Conservation (phyloP, 2,113 vertebrate species). For the Pao palembangensis region DNA sequence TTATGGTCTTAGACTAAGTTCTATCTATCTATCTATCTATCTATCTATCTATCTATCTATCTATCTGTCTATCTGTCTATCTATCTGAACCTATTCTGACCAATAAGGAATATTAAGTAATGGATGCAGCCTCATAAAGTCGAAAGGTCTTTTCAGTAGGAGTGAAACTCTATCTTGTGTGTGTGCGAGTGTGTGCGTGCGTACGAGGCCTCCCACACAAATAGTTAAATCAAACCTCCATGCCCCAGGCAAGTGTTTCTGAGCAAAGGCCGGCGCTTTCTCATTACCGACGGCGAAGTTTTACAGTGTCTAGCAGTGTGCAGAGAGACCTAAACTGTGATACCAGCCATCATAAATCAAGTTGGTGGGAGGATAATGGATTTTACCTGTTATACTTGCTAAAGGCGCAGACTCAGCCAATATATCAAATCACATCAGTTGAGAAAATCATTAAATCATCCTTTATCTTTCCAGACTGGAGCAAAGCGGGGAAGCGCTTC, state of each 20-base stretch:
- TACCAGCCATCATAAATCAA: conserved; percentile 64
- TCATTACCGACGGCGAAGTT: conserved; percentile 35
- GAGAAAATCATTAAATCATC: conserved; percentile 70
- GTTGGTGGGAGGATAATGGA: conserved; percentile 63
- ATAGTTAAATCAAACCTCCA: conserved; percentile 33
- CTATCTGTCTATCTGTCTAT: conserved; percentile 26
- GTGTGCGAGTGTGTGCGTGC: not conserved
- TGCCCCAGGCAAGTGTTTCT: conserved; percentile 35
- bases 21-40: conserved; percentile 9
- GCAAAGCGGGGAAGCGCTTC: conserved; percentile 32
- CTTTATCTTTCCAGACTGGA: conserved; percentile 51
- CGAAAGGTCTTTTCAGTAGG: conserved; percentile 7
- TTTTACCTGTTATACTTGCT: conserved; percentile 68
- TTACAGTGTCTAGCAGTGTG: conserved; percentile 39
- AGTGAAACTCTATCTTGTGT: conserved; percentile 17
- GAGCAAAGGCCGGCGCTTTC: conserved; percentile 45
- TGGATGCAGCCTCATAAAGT: conserved; percentile 27
- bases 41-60: conserved; percentile 6
- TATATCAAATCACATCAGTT: conserved; percentile 67
- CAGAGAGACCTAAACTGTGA: conserved; percentile 50
- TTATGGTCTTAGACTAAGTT: conserved; percentile 1
- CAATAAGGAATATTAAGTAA: conserved; percentile 6
- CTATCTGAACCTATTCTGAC: conserved; percentile 10
- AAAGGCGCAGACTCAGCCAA: conserved; percentile 67
- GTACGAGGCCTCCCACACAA: conserved; percentile 3